Percentiles rank a stretch among this genome's conserved stretches.
These are phyloP conservation scores for Andrena cerasifolii DNA, from an alignment of 1,140 invertebrate genomes.

Conservation along the genomic window DNA sequence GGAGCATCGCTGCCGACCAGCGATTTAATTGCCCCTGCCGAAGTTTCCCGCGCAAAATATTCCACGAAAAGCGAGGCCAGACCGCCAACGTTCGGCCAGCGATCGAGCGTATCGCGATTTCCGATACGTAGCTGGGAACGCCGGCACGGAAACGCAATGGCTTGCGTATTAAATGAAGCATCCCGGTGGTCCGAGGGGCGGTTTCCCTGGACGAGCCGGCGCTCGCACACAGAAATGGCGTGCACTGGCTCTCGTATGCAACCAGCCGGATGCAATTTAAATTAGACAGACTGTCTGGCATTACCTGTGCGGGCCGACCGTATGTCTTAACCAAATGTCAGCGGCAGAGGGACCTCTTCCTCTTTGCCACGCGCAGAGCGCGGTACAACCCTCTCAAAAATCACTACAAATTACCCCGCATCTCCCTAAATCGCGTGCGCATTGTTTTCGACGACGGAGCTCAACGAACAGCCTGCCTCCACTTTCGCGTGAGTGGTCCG, in stretches of 20 bases:
- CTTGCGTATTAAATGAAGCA: constrained; percentile 56
- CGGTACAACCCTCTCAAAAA: constrained; percentile 47
- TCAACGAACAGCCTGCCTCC: background rate
- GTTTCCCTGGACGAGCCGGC: constrained; percentile 10
- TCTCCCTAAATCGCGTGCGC: constrained; percentile 22
- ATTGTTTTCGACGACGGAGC: constrained; percentile 25
- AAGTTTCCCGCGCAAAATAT: constrained; percentile 8
- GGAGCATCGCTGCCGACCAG: background rate
- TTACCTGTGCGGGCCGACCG: constrained; percentile 56
- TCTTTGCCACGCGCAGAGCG: constrained; percentile 42
- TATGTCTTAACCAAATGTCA: constrained; percentile 69
- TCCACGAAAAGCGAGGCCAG: background rate
- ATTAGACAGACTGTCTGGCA: constrained; percentile 66
- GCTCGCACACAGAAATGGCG: background rate
- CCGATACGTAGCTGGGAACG: constrained; percentile 1
- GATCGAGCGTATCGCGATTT: constrained; percentile 23
- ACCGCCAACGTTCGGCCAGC: background rate
- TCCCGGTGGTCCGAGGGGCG: constrained; percentile 36
- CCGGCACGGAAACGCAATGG: constrained; percentile 25
- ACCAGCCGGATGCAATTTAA: constrained; percentile 69
- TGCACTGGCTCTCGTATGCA: background rate
- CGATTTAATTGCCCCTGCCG: background rate
- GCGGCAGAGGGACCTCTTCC: constrained; percentile 52
- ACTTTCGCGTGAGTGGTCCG: background rate
- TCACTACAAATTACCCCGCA: constrained; percentile 47